Evolutionary conservation across 2,888 invertebrate genomes (phyloP), one percentile per base, ranked within the genome.

Genomic region (Priocnemis perturbator): DNA sequence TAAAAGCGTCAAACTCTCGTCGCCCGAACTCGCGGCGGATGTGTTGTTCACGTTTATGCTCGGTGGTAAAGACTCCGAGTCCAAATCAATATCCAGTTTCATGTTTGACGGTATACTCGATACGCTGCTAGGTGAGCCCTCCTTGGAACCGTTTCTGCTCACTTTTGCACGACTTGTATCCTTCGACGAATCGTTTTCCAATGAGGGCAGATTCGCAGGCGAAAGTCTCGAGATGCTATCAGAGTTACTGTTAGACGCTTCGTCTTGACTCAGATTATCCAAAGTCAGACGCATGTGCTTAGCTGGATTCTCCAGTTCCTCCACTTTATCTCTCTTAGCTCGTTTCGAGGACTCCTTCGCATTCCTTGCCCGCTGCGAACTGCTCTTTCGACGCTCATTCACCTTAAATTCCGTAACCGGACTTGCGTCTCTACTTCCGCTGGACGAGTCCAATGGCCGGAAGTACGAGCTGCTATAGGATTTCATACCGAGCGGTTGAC

Each of bases 341-440:
- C 74, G 71, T 37, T 81, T 81, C 23, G 63, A 68, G 11, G 78
- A 57, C 19, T 83, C 84, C 26, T 82, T 84, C 48, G 73, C 59
- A 17, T 72, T 80, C 50, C 83, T 75, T 37, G 79, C 62, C 7
- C 87, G 78, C 20, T 83, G 83, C 4, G 63, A 68, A 2, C 71
- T 66, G 59, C 74, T 83, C 76, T 83, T 88, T 60, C 87, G 79
- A 3, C 87, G 81, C 19, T 88, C 88, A 67, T 79, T 85, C 0
- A 72, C 50, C 64, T 84, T 85, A n/a, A 83, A 79, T 26, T 87
- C 91, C 0, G 90, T 90, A 0, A 90, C 88, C 11, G 90, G 83
- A 67, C 91, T 91, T 37, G 90, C 87, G 69, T 90, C 90, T 47
- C 89, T 81, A 64, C 89, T 89, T 23, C 88, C 89, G 60, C 89